Conservation (phyloP, 2,888 invertebrate genomes). For the Dorcus parallelipipedus region DNA sequence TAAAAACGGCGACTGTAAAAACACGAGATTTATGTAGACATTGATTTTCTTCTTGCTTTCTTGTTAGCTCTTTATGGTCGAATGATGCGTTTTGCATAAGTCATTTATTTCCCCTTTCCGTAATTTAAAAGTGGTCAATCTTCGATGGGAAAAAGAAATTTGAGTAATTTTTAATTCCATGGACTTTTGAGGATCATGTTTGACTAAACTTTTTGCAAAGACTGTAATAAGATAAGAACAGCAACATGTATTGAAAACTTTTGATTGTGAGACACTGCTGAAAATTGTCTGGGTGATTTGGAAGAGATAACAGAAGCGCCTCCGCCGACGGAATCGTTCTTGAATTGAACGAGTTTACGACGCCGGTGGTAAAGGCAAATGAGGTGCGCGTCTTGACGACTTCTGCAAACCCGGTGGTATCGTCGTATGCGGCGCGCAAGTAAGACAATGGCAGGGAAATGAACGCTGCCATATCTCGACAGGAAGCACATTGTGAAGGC, state of each 20-base stretch:
- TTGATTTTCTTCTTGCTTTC: conserved; percentile 21
- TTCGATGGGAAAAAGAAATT: too few relatives aligned
- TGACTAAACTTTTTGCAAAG: too few relatives aligned
- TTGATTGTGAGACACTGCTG: too few relatives aligned
- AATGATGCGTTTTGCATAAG: conserved; percentile 14
- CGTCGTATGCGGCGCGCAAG: conserved; percentile 10
- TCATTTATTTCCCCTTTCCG: background rate
- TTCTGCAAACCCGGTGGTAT: background rate
- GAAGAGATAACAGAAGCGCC: too few relatives aligned
- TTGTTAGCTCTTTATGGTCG: conserved; percentile 12
- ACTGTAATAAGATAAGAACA: too few relatives aligned
- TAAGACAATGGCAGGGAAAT: conserved; percentile 46
- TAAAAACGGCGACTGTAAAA: conserved; percentile 27
- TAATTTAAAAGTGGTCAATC: background rate
- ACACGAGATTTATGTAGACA: conserved; percentile 30
- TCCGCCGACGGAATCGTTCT: too few relatives aligned
- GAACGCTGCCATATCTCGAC: conserved; percentile 43
- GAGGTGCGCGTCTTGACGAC: background rate
- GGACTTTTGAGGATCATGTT: too few relatives aligned
- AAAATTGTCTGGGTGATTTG: too few relatives aligned
- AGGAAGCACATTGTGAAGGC: conserved; percentile 41
- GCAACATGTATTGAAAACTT: too few relatives aligned
- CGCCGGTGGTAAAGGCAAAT: too few relatives aligned
- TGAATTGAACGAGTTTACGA: too few relatives aligned
- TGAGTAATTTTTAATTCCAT: too few relatives aligned